Evolutionary conservation across 2,797 vertebrate genomes (phyloP).

Genomic region (Microctenopoma steveboyesi): DNA sequence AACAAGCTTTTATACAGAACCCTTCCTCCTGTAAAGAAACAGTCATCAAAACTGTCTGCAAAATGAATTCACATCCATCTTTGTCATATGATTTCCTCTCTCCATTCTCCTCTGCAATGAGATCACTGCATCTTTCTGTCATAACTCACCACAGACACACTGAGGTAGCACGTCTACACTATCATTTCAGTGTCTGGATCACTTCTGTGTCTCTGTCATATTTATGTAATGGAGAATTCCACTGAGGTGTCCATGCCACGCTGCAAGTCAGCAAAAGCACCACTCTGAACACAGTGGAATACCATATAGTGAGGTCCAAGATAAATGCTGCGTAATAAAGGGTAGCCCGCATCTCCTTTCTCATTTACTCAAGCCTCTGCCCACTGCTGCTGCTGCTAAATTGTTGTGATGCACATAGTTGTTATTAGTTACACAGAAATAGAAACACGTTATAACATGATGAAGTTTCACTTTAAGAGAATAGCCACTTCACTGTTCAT

Average conservation of each 20-base stretch:
- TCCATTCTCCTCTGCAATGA: slow-evolving; percentile 4
- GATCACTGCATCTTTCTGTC: slow-evolving; percentile 35
- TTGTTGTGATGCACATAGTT: slow-evolving; percentile 63
- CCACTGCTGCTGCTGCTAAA: slow-evolving; percentile 47
- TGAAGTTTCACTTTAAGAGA: slow-evolving; percentile 40
- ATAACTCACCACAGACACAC: slow-evolving; percentile 17
- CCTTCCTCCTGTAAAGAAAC: not conserved
- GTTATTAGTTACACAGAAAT: slow-evolving; percentile 64
- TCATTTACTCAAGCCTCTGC: slow-evolving; percentile 34
- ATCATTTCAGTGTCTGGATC: slow-evolving; percentile 30
- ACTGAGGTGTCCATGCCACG: slow-evolving; percentile 34
- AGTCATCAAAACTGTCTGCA: not conserved
- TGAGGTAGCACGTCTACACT: slow-evolving; percentile 25
- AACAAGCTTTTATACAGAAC: not conserved
- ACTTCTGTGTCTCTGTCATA: slow-evolving; percentile 20
- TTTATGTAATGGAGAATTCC: slow-evolving; percentile 34
- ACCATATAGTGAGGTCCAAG: slow-evolving; percentile 20
- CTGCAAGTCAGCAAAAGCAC: slow-evolving; percentile 45
- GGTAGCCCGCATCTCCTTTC: slow-evolving; percentile 40
- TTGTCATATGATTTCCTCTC: slow-evolving; percentile 20
- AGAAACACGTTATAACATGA: slow-evolving; percentile 59
- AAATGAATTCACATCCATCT: slow-evolving; percentile 19
- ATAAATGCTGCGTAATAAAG: slow-evolving; percentile 33
- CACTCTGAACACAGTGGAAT: slow-evolving; percentile 16
- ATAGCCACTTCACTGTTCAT: slow-evolving; percentile 64